A percentile compares a stretch with the other conserved stretches of the same genome.
phyloP scores from a whole-genome alignment of 2,888 invertebrate genomes.

The Branchinecta sandiegonensis region DNA sequence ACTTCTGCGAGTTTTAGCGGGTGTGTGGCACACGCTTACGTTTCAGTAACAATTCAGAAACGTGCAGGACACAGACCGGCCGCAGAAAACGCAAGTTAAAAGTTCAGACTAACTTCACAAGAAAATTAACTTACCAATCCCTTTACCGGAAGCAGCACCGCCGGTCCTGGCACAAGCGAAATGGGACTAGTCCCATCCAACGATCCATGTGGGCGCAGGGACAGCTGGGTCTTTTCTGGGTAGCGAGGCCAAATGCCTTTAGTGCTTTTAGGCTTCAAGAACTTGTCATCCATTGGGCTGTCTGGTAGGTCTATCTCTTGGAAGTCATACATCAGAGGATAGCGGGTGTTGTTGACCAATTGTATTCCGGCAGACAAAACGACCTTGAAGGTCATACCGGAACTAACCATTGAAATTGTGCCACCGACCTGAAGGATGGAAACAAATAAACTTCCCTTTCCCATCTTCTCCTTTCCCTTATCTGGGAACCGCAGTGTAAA shows the following conservation, averaged over 20 bases:
- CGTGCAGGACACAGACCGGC: no score
- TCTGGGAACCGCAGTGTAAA: no score
- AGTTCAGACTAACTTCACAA: no score
- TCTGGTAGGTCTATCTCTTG: background rate
- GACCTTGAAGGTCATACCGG: conserved; percentile 13
- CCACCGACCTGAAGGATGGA: background rate
- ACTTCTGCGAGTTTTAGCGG: no score
- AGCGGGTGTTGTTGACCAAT: background rate
- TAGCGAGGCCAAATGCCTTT: conserved; percentile 4
- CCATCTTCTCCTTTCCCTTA: no score
- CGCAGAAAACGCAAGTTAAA: no score
- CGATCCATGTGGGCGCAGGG: background rate
- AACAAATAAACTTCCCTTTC: no score
- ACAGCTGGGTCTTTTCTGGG: background rate
- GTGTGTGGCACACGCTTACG: no score
- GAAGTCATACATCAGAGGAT: conserved; percentile 2
- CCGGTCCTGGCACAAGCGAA: background rate
- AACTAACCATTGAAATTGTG: background rate
- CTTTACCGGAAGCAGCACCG: background rate
- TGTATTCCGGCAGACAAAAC: background rate
- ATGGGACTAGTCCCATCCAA: background rate
- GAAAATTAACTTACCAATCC: background rate
- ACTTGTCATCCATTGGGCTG: conserved; percentile 12
- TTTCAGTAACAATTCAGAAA: no score
- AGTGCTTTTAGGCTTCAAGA: background rate